Percentiles rank a stretch among this genome's conserved stretches.
Evolutionary conservation across 2,888 invertebrate species (phyloP).

Genomic region (Thymelicus acteon): DNA sequence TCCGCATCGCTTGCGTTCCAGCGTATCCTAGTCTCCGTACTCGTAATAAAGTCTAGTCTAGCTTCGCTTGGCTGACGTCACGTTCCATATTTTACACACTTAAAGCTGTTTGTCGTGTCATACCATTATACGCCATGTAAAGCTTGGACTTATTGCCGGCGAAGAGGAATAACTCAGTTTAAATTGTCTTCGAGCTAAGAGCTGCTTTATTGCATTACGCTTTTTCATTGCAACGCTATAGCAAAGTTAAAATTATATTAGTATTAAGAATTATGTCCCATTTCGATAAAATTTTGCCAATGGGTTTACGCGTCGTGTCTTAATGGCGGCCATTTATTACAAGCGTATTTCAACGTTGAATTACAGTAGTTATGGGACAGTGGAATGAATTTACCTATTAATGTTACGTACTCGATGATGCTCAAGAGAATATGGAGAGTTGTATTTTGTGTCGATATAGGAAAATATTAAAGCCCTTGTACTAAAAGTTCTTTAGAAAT

Average conservation of each 20-base stretch:
- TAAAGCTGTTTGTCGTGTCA: slow-evolving; percentile 85
- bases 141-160: slow-evolving; percentile 78
- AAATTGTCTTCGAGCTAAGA: slow-evolving; percentile 77
- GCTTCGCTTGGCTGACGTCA: slow-evolving; percentile 77
- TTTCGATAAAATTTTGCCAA: slow-evolving; percentile 56
- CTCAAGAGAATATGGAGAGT: neutral
- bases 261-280: slow-evolving; percentile 61
- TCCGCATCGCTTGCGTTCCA: slow-evolving; percentile 53
- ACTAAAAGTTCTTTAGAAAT: too few species aligned
- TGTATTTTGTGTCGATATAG: too few species aligned
- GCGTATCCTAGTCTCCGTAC: slow-evolving; percentile 62
- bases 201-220: slow-evolving; percentile 71
- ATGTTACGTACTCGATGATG: slow-evolving; percentile 11
- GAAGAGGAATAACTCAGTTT: slow-evolving; percentile 75
- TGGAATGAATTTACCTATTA: slow-evolving; percentile 34
- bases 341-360: slow-evolving; percentile 56
- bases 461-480: too few species aligned
- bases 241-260: slow-evolving; percentile 66
- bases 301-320: slow-evolving; percentile 55
- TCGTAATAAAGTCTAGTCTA: slow-evolving; percentile 65
- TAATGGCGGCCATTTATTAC: slow-evolving; percentile 60
- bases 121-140: slow-evolving; percentile 83
- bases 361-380: slow-evolving; percentile 44
- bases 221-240: slow-evolving; percentile 65
- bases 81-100: slow-evolving; percentile 78